Conservation (phyloP, 1,140 invertebrate species). For the Apis laboriosa region DNA sequence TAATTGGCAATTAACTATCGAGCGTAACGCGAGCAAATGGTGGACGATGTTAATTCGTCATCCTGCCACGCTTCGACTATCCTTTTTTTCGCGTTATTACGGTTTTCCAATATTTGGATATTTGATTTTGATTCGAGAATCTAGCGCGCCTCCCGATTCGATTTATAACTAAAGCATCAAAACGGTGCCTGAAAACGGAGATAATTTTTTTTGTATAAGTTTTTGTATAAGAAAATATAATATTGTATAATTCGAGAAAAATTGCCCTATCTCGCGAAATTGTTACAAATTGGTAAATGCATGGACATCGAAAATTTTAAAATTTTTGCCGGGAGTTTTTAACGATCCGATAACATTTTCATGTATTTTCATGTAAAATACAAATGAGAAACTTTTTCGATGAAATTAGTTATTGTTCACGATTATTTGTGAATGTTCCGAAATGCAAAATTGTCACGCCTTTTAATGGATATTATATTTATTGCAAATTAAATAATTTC, state of each 20-base stretch:
- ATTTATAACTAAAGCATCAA: background rate
- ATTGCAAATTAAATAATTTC: background rate
- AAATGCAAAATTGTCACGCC: background rate
- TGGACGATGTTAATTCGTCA: conserved; percentile 60
- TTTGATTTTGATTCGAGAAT: conserved; percentile 21
- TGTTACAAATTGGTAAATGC: background rate
- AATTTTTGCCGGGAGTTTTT: background rate
- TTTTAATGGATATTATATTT: background rate
- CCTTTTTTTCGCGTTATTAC: conserved; percentile 41
- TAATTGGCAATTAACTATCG: conserved; percentile 72
- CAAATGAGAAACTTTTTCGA: background rate
- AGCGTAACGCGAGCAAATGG: conserved; percentile 58
- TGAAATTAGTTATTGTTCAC: background rate
- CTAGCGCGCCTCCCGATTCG: no score
- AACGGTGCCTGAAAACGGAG: background rate
- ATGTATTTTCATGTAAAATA: background rate
- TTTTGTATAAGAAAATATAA: background rate
- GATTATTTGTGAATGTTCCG: background rate
- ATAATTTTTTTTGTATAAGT: background rate
- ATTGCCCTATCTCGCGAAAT: background rate
- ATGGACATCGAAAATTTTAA: background rate
- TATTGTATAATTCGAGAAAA: background rate
- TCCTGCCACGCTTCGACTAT: conserved; percentile 22
- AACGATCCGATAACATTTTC: background rate
- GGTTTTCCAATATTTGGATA: background rate